Evolutionary conservation across 1,140 invertebrate genomes (phyloP).

Genomic region (Leptopilina clavipes): DNA sequence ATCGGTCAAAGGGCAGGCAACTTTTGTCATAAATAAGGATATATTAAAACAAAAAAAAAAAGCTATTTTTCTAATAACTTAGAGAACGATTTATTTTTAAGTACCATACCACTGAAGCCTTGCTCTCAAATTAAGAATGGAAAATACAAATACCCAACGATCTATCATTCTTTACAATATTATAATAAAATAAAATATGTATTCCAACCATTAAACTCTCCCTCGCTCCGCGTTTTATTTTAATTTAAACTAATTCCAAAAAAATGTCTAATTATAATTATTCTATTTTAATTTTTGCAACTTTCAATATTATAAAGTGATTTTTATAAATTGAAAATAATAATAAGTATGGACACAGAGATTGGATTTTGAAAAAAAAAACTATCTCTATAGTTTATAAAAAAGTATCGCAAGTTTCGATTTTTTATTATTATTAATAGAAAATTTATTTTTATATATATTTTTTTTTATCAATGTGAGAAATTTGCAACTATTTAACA

Average conservation of each 20-base stretch:
- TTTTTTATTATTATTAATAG: not conserved
- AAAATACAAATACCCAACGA: slow-evolving; percentile 28
- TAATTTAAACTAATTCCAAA: slow-evolving; percentile 1
- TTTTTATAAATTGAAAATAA: not conserved
- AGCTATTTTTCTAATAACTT: slow-evolving; percentile 76
- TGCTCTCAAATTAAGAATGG: slow-evolving; percentile 65
- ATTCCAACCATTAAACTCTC: slow-evolving; percentile 4
- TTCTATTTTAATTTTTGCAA: too few relatives aligned
- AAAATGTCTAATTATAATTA: not conserved
- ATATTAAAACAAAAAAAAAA: slow-evolving; percentile 49
- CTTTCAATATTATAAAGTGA: too few relatives aligned
- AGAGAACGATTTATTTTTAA: slow-evolving; percentile 72
- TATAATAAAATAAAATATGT: not conserved
- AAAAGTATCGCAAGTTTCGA: too few relatives aligned
- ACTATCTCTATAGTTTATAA: too few relatives aligned
- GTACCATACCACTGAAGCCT: slow-evolving; percentile 73
- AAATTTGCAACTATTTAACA: too few relatives aligned
- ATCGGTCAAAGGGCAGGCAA: slow-evolving; percentile 75
- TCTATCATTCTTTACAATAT: slow-evolving; percentile 36
- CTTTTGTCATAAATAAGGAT: slow-evolving; percentile 72
- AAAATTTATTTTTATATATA: slow-evolving; percentile 34
- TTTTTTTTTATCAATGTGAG: not conserved
- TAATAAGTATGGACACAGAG: too few relatives aligned
- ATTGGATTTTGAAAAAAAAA: too few relatives aligned
- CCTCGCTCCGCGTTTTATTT: not conserved